Base-by-base conservation (phyloP, 2,797 vertebrate genomes). In the Bufotes viridis region DNA sequence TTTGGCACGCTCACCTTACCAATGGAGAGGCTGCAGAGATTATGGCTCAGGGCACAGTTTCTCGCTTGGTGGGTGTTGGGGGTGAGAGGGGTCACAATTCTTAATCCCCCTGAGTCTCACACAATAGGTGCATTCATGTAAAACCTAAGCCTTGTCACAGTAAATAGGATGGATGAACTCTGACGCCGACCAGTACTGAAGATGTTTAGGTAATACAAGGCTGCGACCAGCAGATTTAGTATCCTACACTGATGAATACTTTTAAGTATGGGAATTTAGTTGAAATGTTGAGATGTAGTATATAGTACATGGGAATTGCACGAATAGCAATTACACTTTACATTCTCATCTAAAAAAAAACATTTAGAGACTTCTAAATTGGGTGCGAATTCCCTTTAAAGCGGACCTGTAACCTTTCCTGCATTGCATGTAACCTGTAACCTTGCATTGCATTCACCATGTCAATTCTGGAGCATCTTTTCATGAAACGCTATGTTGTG, bases 81-180 rank as follows among this genome's bases (percentile, higher is more conserved):
- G 70, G 18, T 1, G 6, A 17, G 7, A 22, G 58, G 60, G 70
- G 29, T 49, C 70, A 74, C 29, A 75, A 13, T 75, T 75, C 22
- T 20, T 20, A 75, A 75, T 75, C 72, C 20, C 29, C 9, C 20
- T 75, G 8, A 75, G 51, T 53, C 42, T 75, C 34, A n/a, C 49
- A 75, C 49, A 75, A 75, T 51, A 53, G 72, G 72, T 75, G 42
- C 70, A 74, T 74, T 74, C 70, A 74, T 74, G 70, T 74, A 18
- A 74, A 75, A 75, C 72, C 42, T 51, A 20, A 75, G 51, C 18
- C 42, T 10, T 75, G 72, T 75, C 49, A 53, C 11, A 75, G 20
- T n/a, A 75, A 51, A 22, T 51, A n/a, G 20, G 18, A n/a, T 22
- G 8, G 18, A 53, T 51, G 51, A 51, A 51, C 18, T 20, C 42